Evolutionary conservation across 2,888 invertebrate genomes (phyloP).

Genomic region (Tetragnatha montana): DNA sequence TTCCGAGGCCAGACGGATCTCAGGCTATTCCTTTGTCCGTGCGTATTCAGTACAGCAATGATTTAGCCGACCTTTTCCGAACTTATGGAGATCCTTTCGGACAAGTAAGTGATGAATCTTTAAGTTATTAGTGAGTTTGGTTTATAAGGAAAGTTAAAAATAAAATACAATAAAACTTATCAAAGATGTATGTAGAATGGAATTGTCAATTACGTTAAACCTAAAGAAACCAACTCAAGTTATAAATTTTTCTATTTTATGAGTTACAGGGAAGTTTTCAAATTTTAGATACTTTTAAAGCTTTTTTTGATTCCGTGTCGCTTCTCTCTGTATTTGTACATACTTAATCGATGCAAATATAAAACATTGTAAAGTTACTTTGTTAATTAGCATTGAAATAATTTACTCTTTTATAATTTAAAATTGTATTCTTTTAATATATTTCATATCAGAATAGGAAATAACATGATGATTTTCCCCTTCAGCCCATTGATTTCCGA

Average conservation of each 20-base stretch:
- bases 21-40: conserved; percentile 93
- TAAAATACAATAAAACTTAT: too few species aligned
- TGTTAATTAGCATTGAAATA: neutral
- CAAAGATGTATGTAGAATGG: too few species aligned
- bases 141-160: too few species aligned
- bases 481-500: conserved; percentile 84
- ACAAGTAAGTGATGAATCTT: conserved; percentile 74
- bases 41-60: conserved; percentile 90
- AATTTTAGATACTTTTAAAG: too few species aligned
- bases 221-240: too few species aligned
- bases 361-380: neutral
- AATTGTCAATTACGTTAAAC: too few species aligned
- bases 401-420: neutral
- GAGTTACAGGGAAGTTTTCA: neutral
- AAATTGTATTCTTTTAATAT: neutral
- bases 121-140: neutral
- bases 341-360: too few species aligned
- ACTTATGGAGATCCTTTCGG: conserved; percentile 95
- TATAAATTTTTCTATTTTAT: too few species aligned
- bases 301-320: too few species aligned
- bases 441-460: neutral
- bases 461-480: conserved; percentile 77
- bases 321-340: too few species aligned
- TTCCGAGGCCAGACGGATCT: conserved; percentile 81
- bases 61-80: conserved; percentile 90